Base-by-base conservation (phyloP, 2,888 invertebrate species). In the Drosophila melanosoma region DNA sequence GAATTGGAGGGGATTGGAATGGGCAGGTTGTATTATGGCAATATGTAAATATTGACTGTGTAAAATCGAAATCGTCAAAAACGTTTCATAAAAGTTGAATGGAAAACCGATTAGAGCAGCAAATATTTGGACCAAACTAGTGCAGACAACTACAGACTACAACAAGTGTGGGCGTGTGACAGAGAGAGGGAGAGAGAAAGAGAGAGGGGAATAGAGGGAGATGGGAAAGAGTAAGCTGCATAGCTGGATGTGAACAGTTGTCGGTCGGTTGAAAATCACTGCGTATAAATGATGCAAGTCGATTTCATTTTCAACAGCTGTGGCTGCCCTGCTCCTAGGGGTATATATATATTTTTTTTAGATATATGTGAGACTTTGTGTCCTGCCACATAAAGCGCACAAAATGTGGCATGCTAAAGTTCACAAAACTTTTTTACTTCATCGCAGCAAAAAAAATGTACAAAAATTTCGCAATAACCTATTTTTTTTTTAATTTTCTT, bases 51-150 rank as follows among this genome's bases (percentile, higher is more conserved):
- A 85, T 89, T 89, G 90, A 87, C 88, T 89, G 69, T 79, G 69
- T 79, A 76, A 85, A 89, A 85, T 85, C 89, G 88, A 89, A 85
- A 89, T 89, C 90, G 85, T 84, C 85, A 85, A 85, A 84, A 83
- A 15, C 23, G 71, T 87, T 84, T 82, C 82, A 85, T 85, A 89
- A 85, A 89, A 84, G 80, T 82, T 80, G 68, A 56, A 76, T 78
- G 74, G 56, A 82, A 84, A 87, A 67, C 74, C 79, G 85, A 84
- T 79, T 74, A 73, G 70, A 66, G 74, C 75, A 67, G 85, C 85
- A 84, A 85, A 89, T 84, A 85, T 89, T 84, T 87, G 80, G 65
- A 64, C 51, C 74, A 82, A 65, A 63, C 87, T 69, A 75, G 66
- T 23, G 17, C 84, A 74, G 84, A 76, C 82, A 84, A 73, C 87